phyloP scores from a whole-genome alignment of 2,888 invertebrate genomes.

The Criorhina ranunculi region DNA sequence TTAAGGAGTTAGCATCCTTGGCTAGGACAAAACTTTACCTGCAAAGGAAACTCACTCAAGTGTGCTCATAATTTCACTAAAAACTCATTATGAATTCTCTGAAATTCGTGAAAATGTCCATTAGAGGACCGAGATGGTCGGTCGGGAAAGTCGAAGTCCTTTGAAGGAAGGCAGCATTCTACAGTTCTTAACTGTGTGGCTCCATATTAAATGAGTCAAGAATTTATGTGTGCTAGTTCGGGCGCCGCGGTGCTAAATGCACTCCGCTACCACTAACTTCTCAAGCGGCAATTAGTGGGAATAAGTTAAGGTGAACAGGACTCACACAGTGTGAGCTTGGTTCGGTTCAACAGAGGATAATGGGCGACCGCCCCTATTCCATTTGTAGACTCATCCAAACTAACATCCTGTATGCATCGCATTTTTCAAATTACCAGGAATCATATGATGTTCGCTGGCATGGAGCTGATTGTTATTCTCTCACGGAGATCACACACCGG shows the following conservation, averaged over 20 bases:
- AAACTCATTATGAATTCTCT: slow-evolving; percentile 70
- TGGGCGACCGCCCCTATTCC: slow-evolving; percentile 26
- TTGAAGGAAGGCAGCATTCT: neutral
- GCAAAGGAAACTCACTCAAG: slow-evolving; percentile 55
- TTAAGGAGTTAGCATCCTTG: slow-evolving; percentile 41
- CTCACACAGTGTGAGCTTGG: slow-evolving; percentile 21
- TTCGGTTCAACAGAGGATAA: slow-evolving; percentile 36
- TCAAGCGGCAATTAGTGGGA: slow-evolving; percentile 70
- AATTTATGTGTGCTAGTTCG: slow-evolving; percentile 47
- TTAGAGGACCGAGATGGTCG: slow-evolving; percentile 44
- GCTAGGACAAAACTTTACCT: slow-evolving; percentile 43
- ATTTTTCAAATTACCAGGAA: slow-evolving; percentile 56
- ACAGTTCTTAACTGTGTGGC: slow-evolving; percentile 6
- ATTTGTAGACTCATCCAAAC: slow-evolving; percentile 6
- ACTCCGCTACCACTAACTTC: slow-evolving; percentile 58
- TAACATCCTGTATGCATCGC: slow-evolving; percentile 41
- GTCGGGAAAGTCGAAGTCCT: neutral
- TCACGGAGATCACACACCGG: slow-evolving; percentile 47
- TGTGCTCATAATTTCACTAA: slow-evolving; percentile 68
- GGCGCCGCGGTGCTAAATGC: slow-evolving; percentile 32
- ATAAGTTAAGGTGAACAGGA: slow-evolving; percentile 52
- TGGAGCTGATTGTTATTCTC: slow-evolving; percentile 31
- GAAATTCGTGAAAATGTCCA: slow-evolving; percentile 69
- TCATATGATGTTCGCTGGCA: slow-evolving; percentile 27
- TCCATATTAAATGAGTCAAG: slow-evolving; percentile 46